phyloP scores from a whole-genome alignment of 2,888 invertebrate species.

The Drosophila picticornis region DNA sequence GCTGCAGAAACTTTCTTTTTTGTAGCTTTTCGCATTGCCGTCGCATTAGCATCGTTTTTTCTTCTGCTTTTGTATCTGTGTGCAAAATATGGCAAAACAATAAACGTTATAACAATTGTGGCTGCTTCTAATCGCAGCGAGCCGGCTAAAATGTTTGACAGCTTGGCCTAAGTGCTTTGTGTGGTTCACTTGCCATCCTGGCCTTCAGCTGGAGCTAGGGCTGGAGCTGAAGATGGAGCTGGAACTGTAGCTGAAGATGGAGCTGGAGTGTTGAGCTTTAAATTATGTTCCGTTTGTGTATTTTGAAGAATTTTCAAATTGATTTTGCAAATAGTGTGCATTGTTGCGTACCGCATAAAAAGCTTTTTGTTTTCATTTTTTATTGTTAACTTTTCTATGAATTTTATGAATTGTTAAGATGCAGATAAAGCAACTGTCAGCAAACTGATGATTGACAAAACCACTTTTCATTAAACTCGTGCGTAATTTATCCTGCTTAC shows the following conservation, averaged over 20 bases:
- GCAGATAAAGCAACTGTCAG: neutral
- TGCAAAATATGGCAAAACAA: constrained; percentile 72
- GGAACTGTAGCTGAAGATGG: neutral
- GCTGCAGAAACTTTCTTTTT: constrained; percentile 2
- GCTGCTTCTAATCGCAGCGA: constrained; percentile 45
- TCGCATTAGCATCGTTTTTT: constrained; percentile 58
- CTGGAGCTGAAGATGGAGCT: neutral
- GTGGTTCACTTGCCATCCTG: constrained; percentile 18
- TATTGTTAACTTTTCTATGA: neutral
- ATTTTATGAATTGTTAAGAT: neutral
- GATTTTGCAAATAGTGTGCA: constrained; percentile 1
- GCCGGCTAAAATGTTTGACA: constrained; percentile 60
- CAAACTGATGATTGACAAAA: no score
- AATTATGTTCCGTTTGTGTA: constrained; percentile 7
- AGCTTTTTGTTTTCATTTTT: neutral
- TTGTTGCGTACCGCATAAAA: neutral
- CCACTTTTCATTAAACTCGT: neutral
- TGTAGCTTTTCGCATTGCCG: constrained; percentile 29
- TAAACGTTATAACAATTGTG: constrained; percentile 71
- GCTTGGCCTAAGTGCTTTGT: constrained; percentile 56
- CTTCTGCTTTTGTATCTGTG: constrained; percentile 33
- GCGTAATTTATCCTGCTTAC: neutral
- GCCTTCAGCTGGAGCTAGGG: neutral
- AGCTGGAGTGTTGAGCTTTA: constrained; percentile 6
- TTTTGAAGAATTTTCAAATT: constrained; percentile 3